phyloP scores from a whole-genome alignment of 2,113 vertebrate genomes.

The Cranoglanis bouderius region DNA sequence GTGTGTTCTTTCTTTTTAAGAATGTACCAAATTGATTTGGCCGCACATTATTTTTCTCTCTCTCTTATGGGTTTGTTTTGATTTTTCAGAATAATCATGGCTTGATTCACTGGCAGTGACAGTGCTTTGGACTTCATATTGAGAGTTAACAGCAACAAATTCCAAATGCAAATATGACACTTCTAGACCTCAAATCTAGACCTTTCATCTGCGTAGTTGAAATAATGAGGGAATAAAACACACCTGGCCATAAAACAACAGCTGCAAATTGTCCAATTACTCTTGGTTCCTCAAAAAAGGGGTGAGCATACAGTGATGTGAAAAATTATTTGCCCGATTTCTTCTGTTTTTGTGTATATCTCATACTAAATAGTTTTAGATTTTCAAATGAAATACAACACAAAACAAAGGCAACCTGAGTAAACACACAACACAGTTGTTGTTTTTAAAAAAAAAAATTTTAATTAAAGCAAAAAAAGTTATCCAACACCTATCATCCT shows the following conservation, averaged over 20 bases:
- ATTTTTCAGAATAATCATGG: neutral
- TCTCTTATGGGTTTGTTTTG: neutral
- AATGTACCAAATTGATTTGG: neutral
- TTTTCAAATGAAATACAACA: no score
- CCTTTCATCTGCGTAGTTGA: neutral
- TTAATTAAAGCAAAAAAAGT: no score
- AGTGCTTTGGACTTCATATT: neutral
- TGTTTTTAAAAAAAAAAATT: no score
- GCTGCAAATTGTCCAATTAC: neutral
- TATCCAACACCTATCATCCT: no score
- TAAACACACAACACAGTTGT: no score
- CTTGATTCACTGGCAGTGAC: neutral
- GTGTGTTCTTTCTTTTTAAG: neutral
- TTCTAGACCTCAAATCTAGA: neutral
- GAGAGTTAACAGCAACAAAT: neutral
- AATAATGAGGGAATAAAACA: neutral
- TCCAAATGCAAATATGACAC: neutral
- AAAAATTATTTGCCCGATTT: no score
- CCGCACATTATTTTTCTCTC: neutral
- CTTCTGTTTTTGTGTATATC: no score
- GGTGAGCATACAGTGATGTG: neutral
- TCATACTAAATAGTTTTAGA: no score
- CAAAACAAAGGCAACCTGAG: no score
- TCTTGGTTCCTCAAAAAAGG: slow-evolving; percentile 1
- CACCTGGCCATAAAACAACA: neutral